A percentile compares a stretch with the other conserved stretches of the same genome.
Conservation (phyloP, 2,113 vertebrate genomes). For the Dissostichus mawsoni region DNA sequence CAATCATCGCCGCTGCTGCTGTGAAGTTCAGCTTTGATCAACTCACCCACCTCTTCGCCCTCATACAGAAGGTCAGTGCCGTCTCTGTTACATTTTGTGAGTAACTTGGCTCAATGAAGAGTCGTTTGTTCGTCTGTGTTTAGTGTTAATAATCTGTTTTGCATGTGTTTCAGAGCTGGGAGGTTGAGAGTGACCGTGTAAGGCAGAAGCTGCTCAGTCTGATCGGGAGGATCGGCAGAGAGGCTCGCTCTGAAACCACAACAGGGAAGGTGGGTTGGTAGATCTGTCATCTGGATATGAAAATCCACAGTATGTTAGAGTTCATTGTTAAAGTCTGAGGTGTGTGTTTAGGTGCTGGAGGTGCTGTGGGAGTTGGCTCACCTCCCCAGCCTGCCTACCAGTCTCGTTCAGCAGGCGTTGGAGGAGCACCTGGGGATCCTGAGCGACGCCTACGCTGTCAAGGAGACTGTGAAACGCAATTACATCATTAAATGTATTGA, state of each 20-base stretch:
- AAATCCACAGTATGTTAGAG: neutral
- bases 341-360: slow-evolving; percentile 90
- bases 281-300: neutral
- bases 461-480: slow-evolving; percentile 94
- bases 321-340: neutral
- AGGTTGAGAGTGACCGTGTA: slow-evolving; percentile 94
- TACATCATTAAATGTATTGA: slow-evolving; percentile 99
- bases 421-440: slow-evolving; percentile 98
- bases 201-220: slow-evolving; percentile 96
- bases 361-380: slow-evolving; percentile 98
- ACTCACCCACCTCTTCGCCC: slow-evolving; percentile 96
- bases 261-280: slow-evolving; percentile 90
- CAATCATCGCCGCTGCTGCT: slow-evolving; percentile 97
- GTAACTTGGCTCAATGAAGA: neutral
- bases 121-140: neutral
- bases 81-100: neutral
- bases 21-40: slow-evolving; percentile 98
- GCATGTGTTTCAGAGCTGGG: slow-evolving; percentile 91
- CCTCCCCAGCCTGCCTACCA: slow-evolving; percentile 92
- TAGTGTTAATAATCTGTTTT: neutral
- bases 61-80: slow-evolving; percentile 94
- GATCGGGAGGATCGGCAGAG: slow-evolving; percentile 96
- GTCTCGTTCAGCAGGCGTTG: slow-evolving; percentile 95
- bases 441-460: slow-evolving; percentile 97
- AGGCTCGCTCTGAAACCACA: slow-evolving; percentile 94